Evolutionary conservation across 2,888 invertebrate species (phyloP), one percentile per base, ranked within the genome.

Genomic region (Orchesella flavescens): DNA sequence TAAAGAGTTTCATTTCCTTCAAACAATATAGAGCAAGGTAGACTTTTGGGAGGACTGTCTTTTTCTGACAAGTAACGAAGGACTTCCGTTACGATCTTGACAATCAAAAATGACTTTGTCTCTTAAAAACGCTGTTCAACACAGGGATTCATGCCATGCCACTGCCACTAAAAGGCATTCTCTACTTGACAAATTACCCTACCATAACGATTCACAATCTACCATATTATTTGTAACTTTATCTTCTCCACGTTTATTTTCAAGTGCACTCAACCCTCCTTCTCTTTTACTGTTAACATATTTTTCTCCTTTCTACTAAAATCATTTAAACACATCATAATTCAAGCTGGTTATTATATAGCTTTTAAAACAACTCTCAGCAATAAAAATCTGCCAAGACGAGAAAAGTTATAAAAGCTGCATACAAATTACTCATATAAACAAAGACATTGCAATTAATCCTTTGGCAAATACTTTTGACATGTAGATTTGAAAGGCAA

Each of bases 381-480:
- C 63, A 75, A 55, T 63, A 72, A 53, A 13, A 53, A 72, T 66
- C n/a, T 68, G 17, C 49, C 15, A 53, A 57, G 21, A 46, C 55
- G 63, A 49, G 63, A 49, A 81, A 17, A 19, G 66, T 66, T 76
- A 59, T 66, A 72, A 79, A 72, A 49, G 19, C 23, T 23, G 61
- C 34, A 34, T 69, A 71, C 59, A 78, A 78, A 69, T 69, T 78
- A 63, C 69, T 61, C 24, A 24, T 61, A 59, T 61, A 78, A 78
- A 78, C 78, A 71, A 69, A 78, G 78, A 78, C 78, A 63, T 71
- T 49, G 78, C 71, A 78, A 78, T 78, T 78, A 78, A 78, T 78
- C 78, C 78, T 71, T 78, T 69, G 69, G 69, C 71, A 78, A 78
- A 78, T 78, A 78, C 61, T 78, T 34, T 78, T 78, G 78, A 78